Conservation (phyloP, 2,113 vertebrate genomes). For the Tringa solitaria region DNA sequence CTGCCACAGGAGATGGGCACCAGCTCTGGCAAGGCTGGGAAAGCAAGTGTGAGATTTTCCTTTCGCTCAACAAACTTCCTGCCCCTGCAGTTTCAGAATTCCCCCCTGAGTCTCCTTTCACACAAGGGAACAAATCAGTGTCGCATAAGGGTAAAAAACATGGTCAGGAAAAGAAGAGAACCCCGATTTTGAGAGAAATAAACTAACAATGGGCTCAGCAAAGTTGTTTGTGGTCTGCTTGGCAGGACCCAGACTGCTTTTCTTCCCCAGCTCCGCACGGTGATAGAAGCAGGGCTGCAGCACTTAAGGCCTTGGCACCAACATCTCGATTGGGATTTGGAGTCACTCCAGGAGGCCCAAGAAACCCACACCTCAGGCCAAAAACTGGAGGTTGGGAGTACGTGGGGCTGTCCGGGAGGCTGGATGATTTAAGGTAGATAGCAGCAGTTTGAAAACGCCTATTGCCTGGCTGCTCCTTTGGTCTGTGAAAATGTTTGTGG, state of each 20-base stretch:
- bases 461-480: conserved; percentile 3
- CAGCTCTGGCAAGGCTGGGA: neutral
- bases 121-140: neutral
- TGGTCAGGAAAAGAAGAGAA: neutral
- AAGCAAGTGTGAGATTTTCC: neutral
- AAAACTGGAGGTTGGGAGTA: conserved; percentile 22
- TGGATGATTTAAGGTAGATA: conserved; percentile 58
- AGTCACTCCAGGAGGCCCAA: conserved; percentile 38
- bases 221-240: neutral
- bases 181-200: neutral
- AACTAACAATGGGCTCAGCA: conserved; percentile 5
- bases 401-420: neutral
- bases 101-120: neutral
- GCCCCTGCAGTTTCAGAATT: neutral
- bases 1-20: rapidly evolving
- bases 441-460: neutral
- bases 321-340: neutral
- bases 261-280: neutral
- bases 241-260: neutral
- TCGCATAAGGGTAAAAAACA: neutral
- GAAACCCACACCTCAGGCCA: conserved; percentile 16
- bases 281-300: neutral
- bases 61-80: neutral
- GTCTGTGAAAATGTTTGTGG: neutral
- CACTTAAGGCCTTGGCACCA: conserved; percentile 53